phyloP scores from a whole-genome alignment of 1,140 invertebrate genomes.

The Babylonia areolata region DNA sequence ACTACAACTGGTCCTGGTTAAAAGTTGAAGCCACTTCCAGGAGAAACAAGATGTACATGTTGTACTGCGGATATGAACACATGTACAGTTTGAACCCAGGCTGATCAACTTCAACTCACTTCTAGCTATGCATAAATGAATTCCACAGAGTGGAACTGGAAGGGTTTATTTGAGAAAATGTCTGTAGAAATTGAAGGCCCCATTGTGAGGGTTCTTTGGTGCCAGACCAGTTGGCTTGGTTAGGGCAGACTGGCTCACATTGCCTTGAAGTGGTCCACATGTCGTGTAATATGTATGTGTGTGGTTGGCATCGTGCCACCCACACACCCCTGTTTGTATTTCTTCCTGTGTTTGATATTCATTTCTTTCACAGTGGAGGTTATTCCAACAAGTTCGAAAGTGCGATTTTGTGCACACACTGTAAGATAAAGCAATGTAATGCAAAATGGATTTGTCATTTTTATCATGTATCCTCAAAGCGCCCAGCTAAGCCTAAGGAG shows the following conservation, averaged over 20 bases:
- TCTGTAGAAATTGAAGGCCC: no score
- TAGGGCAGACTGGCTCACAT: neutral
- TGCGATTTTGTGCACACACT: neutral
- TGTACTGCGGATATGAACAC: no score
- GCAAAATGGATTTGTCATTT: neutral
- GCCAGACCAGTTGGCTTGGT: neutral
- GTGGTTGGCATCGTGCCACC: neutral
- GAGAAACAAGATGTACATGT: no score
- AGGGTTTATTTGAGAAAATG: no score
- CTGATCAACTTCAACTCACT: no score
- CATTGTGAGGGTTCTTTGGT: neutral
- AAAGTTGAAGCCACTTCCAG: neutral
- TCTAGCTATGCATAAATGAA: no score
- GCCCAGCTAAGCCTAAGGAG: neutral
- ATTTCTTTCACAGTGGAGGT: conserved; percentile 3
- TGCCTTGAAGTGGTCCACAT: conserved; percentile 24
- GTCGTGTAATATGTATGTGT: neutral
- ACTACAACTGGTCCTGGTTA: neutral
- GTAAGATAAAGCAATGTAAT: neutral
- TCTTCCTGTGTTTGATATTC: neutral
- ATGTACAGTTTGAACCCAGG: no score
- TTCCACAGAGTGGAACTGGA: no score
- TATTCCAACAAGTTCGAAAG: conserved; percentile 17
- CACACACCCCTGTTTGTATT: neutral
- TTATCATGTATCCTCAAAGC: neutral